Evolutionary conservation across 2,113 vertebrate species (phyloP).

Genomic region (Osmerus eperlanus): DNA sequence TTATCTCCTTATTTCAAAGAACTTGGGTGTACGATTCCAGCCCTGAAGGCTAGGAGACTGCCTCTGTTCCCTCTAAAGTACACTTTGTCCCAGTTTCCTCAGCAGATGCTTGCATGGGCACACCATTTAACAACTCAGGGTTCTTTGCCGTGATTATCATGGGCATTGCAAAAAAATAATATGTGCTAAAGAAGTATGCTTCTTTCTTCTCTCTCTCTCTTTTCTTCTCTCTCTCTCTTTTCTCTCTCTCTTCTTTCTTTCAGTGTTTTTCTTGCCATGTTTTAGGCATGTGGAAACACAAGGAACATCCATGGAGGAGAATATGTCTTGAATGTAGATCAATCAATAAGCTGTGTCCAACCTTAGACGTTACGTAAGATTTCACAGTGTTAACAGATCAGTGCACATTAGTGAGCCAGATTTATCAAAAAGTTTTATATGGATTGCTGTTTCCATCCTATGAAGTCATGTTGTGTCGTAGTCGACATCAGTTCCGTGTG

Average conservation of each 20-base stretch:
- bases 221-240: background rate
- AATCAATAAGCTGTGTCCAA: background rate
- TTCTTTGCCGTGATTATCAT: conserved; percentile 61
- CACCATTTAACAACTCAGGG: conserved; percentile 62
- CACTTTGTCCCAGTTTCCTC: conserved; percentile 72
- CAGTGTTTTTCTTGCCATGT: background rate
- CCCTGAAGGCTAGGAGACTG: conserved; percentile 63
- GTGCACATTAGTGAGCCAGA: no score
- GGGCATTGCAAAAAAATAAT: conserved; percentile 48
- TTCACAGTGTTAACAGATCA: no score
- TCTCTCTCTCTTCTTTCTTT: background rate
- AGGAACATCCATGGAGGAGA: background rate
- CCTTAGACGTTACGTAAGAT: no score
- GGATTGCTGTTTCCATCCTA: no score
- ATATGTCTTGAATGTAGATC: background rate
- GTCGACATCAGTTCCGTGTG: no score
- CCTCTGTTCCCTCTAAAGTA: conserved; percentile 68
- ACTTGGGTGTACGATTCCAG: conserved; percentile 40
- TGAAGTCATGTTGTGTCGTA: no score
- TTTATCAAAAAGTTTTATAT: no score
- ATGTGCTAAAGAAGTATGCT: conserved; percentile 35
- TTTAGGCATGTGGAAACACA: background rate
- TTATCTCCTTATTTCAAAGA: conserved; percentile 55
- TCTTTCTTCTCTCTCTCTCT: conserved; percentile 4
- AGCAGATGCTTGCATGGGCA: conserved; percentile 63